Percentiles rank a stretch among this genome's conserved stretches.
These are phyloP conservation scores for Drosophila dives DNA, from an alignment of 2,888 invertebrate genomes.

Conservation along the genomic window DNA sequence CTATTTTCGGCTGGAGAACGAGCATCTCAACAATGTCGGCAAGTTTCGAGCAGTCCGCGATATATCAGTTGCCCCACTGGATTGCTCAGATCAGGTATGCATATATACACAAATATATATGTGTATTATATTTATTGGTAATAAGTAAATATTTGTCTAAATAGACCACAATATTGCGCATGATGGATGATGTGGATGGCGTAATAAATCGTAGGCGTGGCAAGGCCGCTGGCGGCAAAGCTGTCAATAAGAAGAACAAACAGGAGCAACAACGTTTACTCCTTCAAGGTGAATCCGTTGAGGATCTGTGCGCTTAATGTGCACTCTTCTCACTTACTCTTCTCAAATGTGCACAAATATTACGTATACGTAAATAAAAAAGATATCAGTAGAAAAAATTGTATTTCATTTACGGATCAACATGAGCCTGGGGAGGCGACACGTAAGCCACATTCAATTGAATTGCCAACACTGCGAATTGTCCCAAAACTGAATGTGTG, in stretches of 20 bases:
- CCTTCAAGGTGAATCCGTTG: slow-evolving; percentile 83
- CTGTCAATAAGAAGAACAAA: slow-evolving; percentile 78
- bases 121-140: not conserved
- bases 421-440: not conserved
- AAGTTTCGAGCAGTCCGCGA: slow-evolving; percentile 94
- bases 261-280: slow-evolving; percentile 80
- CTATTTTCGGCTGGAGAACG: slow-evolving; percentile 95
- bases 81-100: slow-evolving; percentile 89
- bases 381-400: slow-evolving; percentile 18
- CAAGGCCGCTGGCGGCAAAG: slow-evolving; percentile 68
- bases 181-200: slow-evolving; percentile 85
- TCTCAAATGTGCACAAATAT: slow-evolving; percentile 71
- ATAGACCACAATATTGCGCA: slow-evolving; percentile 85
- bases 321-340: not conserved
- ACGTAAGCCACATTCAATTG: slow-evolving; percentile 38
- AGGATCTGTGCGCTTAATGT: slow-evolving; percentile 82
- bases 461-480: slow-evolving; percentile 9
- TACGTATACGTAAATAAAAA: slow-evolving; percentile 54
- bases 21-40: slow-evolving; percentile 95
- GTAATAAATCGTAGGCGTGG: slow-evolving; percentile 82
- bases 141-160: slow-evolving; percentile 6
- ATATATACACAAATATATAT: not conserved
- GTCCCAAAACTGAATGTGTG: slow-evolving; percentile 6
- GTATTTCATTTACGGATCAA: not conserved
- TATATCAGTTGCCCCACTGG: slow-evolving; percentile 91